phyloP scores from a whole-genome alignment of 2,113 vertebrate genomes.

The Esox niger region DNA sequence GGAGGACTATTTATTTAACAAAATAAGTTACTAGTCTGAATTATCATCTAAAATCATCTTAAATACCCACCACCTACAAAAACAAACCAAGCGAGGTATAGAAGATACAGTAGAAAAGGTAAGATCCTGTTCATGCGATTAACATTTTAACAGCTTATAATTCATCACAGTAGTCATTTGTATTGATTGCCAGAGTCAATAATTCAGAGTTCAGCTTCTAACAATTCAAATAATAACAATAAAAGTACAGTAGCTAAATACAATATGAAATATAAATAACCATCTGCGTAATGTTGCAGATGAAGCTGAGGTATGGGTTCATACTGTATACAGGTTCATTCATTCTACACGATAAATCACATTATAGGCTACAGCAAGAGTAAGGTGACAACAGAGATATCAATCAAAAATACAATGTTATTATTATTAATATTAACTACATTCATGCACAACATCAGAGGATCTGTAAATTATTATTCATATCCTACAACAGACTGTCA shows the following conservation, averaged over 20 bases:
- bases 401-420: too few relatives aligned
- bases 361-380: background rate
- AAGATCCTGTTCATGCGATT: background rate
- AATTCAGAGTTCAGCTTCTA: background rate
- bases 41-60: background rate
- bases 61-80: background rate
- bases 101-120: constrained; percentile 4
- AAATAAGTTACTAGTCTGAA: constrained; percentile 7
- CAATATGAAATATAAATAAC: background rate
- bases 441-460: too few relatives aligned
- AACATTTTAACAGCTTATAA: background rate
- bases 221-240: background rate
- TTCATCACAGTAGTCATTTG: background rate
- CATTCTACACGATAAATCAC: background rate
- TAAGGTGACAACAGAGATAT: too few relatives aligned
- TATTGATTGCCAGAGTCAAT: background rate
- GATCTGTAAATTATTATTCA: too few relatives aligned
- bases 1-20: background rate
- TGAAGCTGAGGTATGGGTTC: background rate
- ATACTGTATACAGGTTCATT: constrained; percentile 2
- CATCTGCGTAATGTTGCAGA: background rate
- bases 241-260: constrained; percentile 4
- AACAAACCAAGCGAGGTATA: background rate
- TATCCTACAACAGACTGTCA: too few relatives aligned
- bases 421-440: too few relatives aligned